These are phyloP conservation scores for Gyrodactylus bullatarudis DNA, from an alignment of 1,140 invertebrate genomes.

Conservation along the genomic window DNA sequence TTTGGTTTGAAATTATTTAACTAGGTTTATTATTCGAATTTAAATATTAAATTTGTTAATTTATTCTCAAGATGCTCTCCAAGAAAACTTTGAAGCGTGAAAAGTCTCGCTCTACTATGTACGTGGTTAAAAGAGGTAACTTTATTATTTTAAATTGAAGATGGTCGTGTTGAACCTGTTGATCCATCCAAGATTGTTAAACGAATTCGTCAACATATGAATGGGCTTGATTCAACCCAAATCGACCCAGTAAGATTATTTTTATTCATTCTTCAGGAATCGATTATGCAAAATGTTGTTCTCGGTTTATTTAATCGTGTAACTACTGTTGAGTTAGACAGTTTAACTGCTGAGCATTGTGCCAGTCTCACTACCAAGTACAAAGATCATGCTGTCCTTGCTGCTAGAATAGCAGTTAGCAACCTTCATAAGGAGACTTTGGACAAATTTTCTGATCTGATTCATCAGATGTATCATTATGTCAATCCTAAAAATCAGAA, in stretches of 20 bases:
- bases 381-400: constrained; percentile 75
- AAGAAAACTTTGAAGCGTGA: background rate
- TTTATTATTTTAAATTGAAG: background rate
- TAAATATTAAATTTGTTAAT: background rate
- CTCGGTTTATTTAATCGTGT: constrained; percentile 71
- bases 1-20: background rate
- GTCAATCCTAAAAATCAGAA: constrained; percentile 34
- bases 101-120: background rate
- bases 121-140: background rate
- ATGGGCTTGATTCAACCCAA: background rate
- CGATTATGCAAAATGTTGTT: constrained; percentile 32
- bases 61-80: background rate
- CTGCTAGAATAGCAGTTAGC: constrained; percentile 68
- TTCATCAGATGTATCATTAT: constrained; percentile 45
- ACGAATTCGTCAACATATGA: background rate
- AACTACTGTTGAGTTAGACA: constrained; percentile 76
- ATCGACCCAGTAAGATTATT: background rate
- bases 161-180: background rate
- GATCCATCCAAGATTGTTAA: background rate
- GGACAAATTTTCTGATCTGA: constrained; percentile 38
- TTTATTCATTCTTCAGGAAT: constrained; percentile 15
- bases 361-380: constrained; percentile 78
- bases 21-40: background rate
- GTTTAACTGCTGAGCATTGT: constrained; percentile 73
- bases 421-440: constrained; percentile 68